Conservation (phyloP, 1,140 invertebrate species). For the Harlomillsia oculata region DNA sequence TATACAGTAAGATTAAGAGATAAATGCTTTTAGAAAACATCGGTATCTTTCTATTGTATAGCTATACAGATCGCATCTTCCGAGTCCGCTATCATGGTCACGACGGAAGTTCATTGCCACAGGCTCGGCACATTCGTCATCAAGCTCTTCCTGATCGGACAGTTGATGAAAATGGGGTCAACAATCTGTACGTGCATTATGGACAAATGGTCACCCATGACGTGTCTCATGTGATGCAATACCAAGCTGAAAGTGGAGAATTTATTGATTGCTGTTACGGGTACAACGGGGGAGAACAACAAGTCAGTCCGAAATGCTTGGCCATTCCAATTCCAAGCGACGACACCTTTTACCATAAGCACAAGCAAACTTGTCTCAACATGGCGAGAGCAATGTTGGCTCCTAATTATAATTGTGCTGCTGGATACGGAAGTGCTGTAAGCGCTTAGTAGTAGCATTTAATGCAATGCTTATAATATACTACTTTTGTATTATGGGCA, state of each 20-base stretch:
- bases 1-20: background rate
- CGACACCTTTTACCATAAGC: constrained; percentile 42
- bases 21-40: background rate
- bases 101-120: constrained; percentile 11
- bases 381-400: constrained; percentile 40
- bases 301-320: constrained; percentile 46
- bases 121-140: constrained; percentile 18
- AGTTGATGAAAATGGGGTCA: constrained; percentile 17
- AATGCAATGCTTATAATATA: background rate
- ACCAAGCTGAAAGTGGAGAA: constrained; percentile 35
- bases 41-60: constrained; percentile 3
- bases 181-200: constrained; percentile 34
- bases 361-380: constrained; percentile 39
- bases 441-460: background rate
- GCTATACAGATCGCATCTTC: constrained; percentile 19
- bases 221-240: constrained; percentile 29
- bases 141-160: constrained; percentile 28
- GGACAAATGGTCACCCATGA: constrained; percentile 38
- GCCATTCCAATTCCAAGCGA: constrained; percentile 44
- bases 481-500: background rate
- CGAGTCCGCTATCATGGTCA: background rate
- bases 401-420: constrained; percentile 39
- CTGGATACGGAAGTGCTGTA: constrained; percentile 39
- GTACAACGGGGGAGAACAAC: constrained; percentile 31
- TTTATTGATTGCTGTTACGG: constrained; percentile 39